Percentiles rank a stretch among this genome's conserved stretches.
These are phyloP conservation scores for Karalla daura DNA, from an alignment of 2,797 vertebrate genomes.

Conservation along the genomic window DNA sequence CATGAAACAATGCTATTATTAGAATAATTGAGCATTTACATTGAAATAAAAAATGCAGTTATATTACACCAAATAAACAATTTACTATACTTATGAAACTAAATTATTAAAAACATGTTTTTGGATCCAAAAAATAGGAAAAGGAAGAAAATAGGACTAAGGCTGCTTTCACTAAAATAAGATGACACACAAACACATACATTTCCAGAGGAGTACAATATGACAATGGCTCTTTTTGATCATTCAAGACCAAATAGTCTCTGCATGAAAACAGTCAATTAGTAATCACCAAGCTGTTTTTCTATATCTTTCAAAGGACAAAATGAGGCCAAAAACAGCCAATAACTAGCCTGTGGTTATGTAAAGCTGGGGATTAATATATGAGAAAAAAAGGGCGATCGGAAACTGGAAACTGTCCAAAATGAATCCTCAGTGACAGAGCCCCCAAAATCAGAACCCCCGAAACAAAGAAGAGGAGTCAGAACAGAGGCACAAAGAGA, in stretches of 20 bases:
- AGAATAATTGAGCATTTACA: too few relatives aligned
- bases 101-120: neutral
- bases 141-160: neutral
- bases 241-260: neutral
- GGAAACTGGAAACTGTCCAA: constrained; percentile 22
- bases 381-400: constrained; percentile 18
- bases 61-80: too few relatives aligned
- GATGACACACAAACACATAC: neutral
- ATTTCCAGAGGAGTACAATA: neutral
- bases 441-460: constrained; percentile 26
- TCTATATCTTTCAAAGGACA: constrained; percentile 2
- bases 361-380: constrained; percentile 17
- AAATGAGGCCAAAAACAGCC: constrained; percentile 8
- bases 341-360: constrained; percentile 22
- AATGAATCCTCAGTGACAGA: constrained; percentile 26
- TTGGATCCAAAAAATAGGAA: neutral
- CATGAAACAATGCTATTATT: too few relatives aligned
- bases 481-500: neutral
- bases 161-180: neutral
- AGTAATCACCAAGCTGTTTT: constrained; percentile 13
- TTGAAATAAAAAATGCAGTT: too few relatives aligned
- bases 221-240: neutral
- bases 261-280: constrained; percentile 6
- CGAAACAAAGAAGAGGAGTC: constrained; percentile 10
- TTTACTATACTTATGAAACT: too few relatives aligned